Percentiles rank a stretch among this genome's conserved stretches.
These are phyloP conservation scores for Silurus meridionalis DNA, from an alignment of 2,113 vertebrate species.

Conservation along the genomic window DNA sequence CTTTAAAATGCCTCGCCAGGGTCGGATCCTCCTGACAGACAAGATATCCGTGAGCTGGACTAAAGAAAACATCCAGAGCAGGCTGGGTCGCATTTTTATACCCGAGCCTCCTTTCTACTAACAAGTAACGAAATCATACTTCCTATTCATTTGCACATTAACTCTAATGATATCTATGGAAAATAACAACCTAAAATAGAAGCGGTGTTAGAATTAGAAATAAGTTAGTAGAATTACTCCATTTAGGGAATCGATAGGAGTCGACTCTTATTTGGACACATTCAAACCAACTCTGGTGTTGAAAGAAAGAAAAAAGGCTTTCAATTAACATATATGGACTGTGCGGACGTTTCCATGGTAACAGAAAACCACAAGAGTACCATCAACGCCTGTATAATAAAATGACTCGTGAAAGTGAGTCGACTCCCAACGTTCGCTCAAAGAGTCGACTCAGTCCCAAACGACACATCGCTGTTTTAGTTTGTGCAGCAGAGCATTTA, in stretches of 20 bases:
- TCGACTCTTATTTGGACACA: not conserved
- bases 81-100: not conserved
- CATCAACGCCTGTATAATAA: too few species aligned
- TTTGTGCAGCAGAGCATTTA: too few species aligned
- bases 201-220: not conserved
- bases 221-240: not conserved
- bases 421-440: not conserved
- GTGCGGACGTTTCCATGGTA: not conserved
- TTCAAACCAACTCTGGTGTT: not conserved
- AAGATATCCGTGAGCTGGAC: not conserved
- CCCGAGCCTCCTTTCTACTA: too few species aligned
- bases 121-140: too few species aligned
- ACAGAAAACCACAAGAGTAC: not conserved
- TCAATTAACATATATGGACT: not conserved
- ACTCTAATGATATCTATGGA: too few species aligned
- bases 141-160: too few species aligned
- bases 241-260: not conserved
- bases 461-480: not conserved
- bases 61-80: not conserved
- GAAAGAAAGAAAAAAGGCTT: not conserved
- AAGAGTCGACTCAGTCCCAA: not conserved
- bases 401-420: not conserved
- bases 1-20: slow-evolving; percentile 71
- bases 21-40: slow-evolving; percentile 71
- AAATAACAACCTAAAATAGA: too few species aligned